Evolutionary conservation across 1,140 invertebrate species (phyloP), one percentile per base, ranked within the genome.

Genomic region (Atta texana): DNA sequence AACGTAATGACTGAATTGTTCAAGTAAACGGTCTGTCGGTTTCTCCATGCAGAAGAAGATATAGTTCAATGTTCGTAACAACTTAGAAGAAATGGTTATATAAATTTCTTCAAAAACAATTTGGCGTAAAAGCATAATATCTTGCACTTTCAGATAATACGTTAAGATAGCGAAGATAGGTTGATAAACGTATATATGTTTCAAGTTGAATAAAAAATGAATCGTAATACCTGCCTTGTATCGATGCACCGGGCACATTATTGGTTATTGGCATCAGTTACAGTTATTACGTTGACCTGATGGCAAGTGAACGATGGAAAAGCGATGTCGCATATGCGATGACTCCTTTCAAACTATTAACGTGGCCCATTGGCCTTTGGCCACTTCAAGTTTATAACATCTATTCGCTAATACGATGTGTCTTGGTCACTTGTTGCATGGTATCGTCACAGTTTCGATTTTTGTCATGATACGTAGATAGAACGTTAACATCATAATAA

Each of bases 281-380:
- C 39, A 3, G 69, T 84, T n/a, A 84, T 84, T 84, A 75, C 24
- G 3, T 51, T 31, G 18, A 51, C 4, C 12, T 39, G 14, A 84
- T 84, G 80, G 69, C 68, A 61, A 61, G 55, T 31, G 39, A 61
- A 49, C 80, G 24, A 82, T 74, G 80, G 59, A 57, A 55, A 4
- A 64, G 66, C 7, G 86, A 91, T 14, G 39, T 89, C 21, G 31
- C 77, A 0, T 86, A 89, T 55, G 81, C 81, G 44, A 89, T 80
- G 85, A 84, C 49, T 6, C 81, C 82, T 6, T 63, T 88, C 24
- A 87, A 86, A 18, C 7, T 86, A 3, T 16, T 87, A 34, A 21
- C 88, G 10, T 85, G 80, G 86, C 81, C 80, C 3, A 12, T 86
- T 6, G 89, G 90, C 0, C 49, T 87, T 16, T 91, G 90, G 90